phyloP scores from a whole-genome alignment of 2,888 invertebrate species.

The Aphodius granarius region DNA sequence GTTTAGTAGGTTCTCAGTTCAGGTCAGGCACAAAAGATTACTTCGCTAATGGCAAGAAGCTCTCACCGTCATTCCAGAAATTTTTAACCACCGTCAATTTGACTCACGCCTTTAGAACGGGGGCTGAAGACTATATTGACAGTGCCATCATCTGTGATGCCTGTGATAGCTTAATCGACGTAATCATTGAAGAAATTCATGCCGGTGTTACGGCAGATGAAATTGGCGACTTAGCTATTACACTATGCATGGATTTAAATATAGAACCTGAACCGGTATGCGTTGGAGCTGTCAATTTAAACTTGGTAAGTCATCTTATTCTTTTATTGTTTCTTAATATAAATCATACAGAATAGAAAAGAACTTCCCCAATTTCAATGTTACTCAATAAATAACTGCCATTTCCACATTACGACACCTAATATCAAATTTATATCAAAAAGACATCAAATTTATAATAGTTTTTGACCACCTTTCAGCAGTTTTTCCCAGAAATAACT shows the following conservation, averaged over 20 bases:
- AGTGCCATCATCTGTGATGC: neutral
- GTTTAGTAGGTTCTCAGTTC: neutral
- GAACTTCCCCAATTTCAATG: too few species aligned
- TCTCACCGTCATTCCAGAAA: constrained; percentile 5
- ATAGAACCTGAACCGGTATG: constrained; percentile 64
- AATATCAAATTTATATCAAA: too few species aligned
- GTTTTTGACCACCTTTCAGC: too few species aligned
- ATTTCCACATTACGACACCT: too few species aligned
- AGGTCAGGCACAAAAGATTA: constrained; percentile 15
- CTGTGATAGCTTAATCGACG: constrained; percentile 18
- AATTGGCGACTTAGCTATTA: neutral
- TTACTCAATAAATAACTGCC: too few species aligned
- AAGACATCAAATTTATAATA: too few species aligned
- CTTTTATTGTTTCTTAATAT: neutral
- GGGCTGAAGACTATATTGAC: constrained; percentile 8
- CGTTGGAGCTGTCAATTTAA: constrained; percentile 59
- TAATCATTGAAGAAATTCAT: constrained; percentile 15
- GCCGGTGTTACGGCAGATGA: constrained; percentile 8
- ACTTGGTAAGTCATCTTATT: constrained; percentile 57
- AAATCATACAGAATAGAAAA: too few species aligned
- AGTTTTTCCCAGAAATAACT: too few species aligned
- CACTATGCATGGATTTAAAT: constrained; percentile 59
- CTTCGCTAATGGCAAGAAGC: constrained; percentile 5
- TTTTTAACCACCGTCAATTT: constrained; percentile 10
- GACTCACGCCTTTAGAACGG: constrained; percentile 13